Evolutionary conservation across 2,797 vertebrate genomes (phyloP).

Genomic region (Pseudochirops cupreus): DNA sequence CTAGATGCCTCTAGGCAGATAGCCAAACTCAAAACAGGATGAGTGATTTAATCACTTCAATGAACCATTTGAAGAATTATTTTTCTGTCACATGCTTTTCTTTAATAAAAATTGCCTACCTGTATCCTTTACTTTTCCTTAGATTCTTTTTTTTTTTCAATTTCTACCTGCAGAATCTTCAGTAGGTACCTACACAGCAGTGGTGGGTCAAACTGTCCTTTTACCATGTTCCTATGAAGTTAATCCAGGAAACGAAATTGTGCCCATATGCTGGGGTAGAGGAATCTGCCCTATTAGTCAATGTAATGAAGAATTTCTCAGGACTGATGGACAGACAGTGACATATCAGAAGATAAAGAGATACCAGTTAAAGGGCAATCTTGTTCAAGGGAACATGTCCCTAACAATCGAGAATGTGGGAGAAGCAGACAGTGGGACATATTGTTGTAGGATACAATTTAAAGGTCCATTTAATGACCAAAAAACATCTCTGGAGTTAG

Average conservation of each 20-base stretch:
- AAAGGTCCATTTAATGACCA: slow-evolving; percentile 88
- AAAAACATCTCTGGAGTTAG: slow-evolving; percentile 76
- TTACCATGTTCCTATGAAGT: slow-evolving; percentile 86
- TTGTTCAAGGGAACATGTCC: slow-evolving; percentile 84
- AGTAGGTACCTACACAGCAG: neutral
- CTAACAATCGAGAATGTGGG: slow-evolving; percentile 86
- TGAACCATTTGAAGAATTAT: neutral
- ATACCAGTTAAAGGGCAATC: slow-evolving; percentile 84
- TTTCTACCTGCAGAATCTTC: slow-evolving; percentile 65
- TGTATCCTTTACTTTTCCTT: neutral
- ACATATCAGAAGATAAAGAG: slow-evolving; percentile 71
- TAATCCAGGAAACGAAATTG: accelerated
- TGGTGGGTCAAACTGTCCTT: slow-evolving; percentile 83
- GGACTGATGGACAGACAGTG: slow-evolving; percentile 82
- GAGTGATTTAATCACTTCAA: neutral
- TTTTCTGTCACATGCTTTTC: neutral
- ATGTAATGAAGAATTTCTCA: slow-evolving; percentile 84
- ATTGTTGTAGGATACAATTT: slow-evolving; percentile 91
- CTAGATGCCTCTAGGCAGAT: neutral
- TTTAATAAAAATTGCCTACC: neutral
- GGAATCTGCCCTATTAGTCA: slow-evolving; percentile 79
- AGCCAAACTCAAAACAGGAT: neutral
- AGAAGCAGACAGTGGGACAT: slow-evolving; percentile 86
- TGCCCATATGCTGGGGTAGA: slow-evolving; percentile 90
- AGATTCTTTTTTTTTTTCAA: neutral